Evolutionary conservation across 1,140 invertebrate genomes (phyloP).

Genomic region (Drosophila nasuta): DNA sequence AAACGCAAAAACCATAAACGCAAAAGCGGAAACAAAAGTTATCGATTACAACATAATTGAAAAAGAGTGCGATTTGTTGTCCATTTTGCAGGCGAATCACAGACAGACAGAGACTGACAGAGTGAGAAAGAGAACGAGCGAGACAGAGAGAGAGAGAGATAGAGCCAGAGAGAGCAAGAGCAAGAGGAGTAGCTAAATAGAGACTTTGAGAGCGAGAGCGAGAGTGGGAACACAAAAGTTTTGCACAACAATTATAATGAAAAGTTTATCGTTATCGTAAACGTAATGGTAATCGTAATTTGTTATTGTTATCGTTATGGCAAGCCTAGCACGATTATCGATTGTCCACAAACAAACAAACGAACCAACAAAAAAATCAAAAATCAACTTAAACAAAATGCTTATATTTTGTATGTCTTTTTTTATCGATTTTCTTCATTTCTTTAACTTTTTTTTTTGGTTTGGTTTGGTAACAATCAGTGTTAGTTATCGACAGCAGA

Average conservation of each 20-base stretch:
- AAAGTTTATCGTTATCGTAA: conserved; percentile 40
- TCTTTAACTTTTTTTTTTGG: conserved; percentile 17
- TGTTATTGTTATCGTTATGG: conserved; percentile 26
- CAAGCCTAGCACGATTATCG: conserved; percentile 41
- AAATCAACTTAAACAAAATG: conserved; percentile 49
- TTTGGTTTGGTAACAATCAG: conserved; percentile 42
- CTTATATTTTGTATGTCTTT: conserved; percentile 36
- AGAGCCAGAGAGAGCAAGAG: conserved; percentile 9
- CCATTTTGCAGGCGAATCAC: conserved; percentile 31
- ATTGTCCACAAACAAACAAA: conserved; percentile 41
- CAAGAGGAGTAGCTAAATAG: conserved; percentile 17
- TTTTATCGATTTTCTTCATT: conserved; percentile 17
- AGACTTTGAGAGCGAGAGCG: conserved; percentile 16
- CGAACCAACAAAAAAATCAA: conserved; percentile 35
- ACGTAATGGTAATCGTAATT: conserved; percentile 25
- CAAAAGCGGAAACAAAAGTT: conserved; percentile 14
- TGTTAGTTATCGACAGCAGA: conserved; percentile 43
- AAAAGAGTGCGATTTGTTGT: conserved; percentile 16
- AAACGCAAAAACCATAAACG: conserved; percentile 22
- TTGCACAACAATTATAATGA: conserved; percentile 50
- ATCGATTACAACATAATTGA: conserved; percentile 21
- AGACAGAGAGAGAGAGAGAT: conserved; percentile 6
- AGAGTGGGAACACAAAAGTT: conserved; percentile 33
- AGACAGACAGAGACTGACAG: conserved; percentile 19
- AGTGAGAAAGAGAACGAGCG: conserved; percentile 9